Evolutionary conservation across 2,113 vertebrate species (phyloP), one percentile per base, ranked within the genome.

Genomic region (Lophotis ruficrista): DNA sequence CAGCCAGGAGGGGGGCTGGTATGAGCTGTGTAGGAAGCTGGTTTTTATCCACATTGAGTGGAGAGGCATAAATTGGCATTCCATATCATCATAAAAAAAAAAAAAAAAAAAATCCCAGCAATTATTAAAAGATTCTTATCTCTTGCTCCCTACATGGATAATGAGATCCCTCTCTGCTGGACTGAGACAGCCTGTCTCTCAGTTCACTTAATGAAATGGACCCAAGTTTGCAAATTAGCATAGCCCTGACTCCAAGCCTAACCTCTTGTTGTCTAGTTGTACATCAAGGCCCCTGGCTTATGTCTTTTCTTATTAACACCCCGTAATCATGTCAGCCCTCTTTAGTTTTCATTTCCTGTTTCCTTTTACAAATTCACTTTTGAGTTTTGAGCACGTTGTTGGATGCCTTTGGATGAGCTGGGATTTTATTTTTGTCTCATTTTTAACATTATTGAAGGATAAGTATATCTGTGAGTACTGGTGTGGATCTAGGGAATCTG

Each of bases 121-220:
- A 98, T 98, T 98, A 98, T 98, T 98, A 98, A 98, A 98, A 98
- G 98, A 98, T 98, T 98, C 98, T 98, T 98, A 98, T 98, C 98
- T 98, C 96, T 98, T 98, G 98, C 98, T 98, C 98, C 98, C 98
- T 98, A 96, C 95, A 92, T 98, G 97, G 98, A 98, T 98, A 98
- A 98, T 98, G 98, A 98, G 98, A 97, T 97, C 98, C 97, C 96
- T 98, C 98, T 98, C 98, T 98, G 98, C 96, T 98, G 98, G 98
- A 98, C 98, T 98, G 98, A 98, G 98, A 98, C 98, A 98, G 98
- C 89, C 98, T 97, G 98, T 98, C 98, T 98, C 98, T 98, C 97
- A 97, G 97, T 94, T 97, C 97, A 97, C 97, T 98, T 98, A 98
- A 98, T 98, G 98, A 98, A 98, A 98, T 95, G 96, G 97, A 93